Evolutionary conservation across 2,113 vertebrate genomes (phyloP), one percentile per base, ranked within the genome.

Genomic region (Apodemus speciosus): DNA sequence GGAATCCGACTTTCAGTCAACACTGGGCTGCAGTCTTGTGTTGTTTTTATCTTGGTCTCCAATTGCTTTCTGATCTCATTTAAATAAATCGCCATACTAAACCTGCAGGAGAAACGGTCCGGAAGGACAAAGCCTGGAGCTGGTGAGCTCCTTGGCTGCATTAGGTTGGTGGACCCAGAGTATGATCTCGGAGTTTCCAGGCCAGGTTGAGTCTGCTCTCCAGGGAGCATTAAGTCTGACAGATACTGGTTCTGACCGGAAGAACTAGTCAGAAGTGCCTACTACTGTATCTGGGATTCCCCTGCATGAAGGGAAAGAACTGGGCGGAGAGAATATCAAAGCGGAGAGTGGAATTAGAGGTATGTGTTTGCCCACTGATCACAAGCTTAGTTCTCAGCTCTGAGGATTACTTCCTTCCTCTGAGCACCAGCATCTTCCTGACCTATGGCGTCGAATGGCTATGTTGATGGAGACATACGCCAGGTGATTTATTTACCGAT

Each of bases 21-120:
- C 27, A 11, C 35, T 58, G 79, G 9, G 30, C 7, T 81, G 66
- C n/a, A 23, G 30, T n/a, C 23, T n/a, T 51, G 23, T 62, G 79
- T 40, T 46, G 16, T 79, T 58, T 91, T 91, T 43, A 40, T 76
- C 85, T 91, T 51, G 35, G 66, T 49, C 90, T 95, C 30, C 32
- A 32, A 53, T 27, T 51, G 13, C 56, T 40, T 86, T n/a, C 86
- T 25, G 0, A 46, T n/a, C 73, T 71, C 38, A 38, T 11, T 79
- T 20, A 49, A 32, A n/a, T 8, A 20, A 8, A 69, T 9, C 27
- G n/a, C 16, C 56, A 32, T 7, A 4, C 30, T 15, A 7, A 66
- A 49, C n/a, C 9, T 20, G 10, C 35, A 20, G 21, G 53, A 32
- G 62, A 84, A 38, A 35, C 13, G 43, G 30, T 53, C 6, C 2